Percentiles rank a stretch among this genome's conserved stretches.
Evolutionary conservation across 2,113 vertebrate species (phyloP).

Genomic region (Xyrauchen texanus): DNA sequence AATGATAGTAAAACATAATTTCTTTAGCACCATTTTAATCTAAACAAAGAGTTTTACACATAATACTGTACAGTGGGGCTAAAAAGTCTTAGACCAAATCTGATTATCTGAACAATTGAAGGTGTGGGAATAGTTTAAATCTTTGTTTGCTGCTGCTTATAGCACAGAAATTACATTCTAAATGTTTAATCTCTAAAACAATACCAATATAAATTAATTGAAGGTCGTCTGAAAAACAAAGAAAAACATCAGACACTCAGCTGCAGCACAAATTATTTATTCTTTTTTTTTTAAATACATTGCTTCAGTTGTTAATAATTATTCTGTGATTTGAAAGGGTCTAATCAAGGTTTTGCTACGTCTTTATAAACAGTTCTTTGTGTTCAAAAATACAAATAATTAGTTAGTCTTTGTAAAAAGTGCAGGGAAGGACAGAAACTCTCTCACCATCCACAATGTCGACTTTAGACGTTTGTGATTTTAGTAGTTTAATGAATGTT

Average conservation of each 20-base stretch:
- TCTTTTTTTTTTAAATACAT: not conserved
- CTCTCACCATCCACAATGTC: not conserved
- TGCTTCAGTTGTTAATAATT: not conserved
- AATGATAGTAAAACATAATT: too few species aligned
- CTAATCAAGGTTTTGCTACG: not conserved
- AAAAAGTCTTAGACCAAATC: too few species aligned
- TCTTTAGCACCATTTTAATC: too few species aligned
- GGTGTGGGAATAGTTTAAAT: too few species aligned
- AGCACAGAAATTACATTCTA: not conserved
- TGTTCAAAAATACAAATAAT: not conserved
- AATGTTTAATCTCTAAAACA: not conserved
- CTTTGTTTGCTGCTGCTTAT: not conserved
- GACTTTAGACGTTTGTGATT: constrained; percentile 7
- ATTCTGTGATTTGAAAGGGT: constrained; percentile 10
- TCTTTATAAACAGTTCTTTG: not conserved
- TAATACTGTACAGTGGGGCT: too few species aligned
- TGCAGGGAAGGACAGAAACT: not conserved
- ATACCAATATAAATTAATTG: not conserved
- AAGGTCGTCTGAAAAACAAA: not conserved
- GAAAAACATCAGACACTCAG: constrained; percentile 9
- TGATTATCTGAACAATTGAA: too few species aligned
- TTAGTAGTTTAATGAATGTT: constrained; percentile 37
- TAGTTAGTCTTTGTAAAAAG: constrained; percentile 8
- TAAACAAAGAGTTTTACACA: too few species aligned
- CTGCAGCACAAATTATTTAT: not conserved